Conservation (phyloP, 2,113 vertebrate species). For the Eudyptes chrysolophus region DNA sequence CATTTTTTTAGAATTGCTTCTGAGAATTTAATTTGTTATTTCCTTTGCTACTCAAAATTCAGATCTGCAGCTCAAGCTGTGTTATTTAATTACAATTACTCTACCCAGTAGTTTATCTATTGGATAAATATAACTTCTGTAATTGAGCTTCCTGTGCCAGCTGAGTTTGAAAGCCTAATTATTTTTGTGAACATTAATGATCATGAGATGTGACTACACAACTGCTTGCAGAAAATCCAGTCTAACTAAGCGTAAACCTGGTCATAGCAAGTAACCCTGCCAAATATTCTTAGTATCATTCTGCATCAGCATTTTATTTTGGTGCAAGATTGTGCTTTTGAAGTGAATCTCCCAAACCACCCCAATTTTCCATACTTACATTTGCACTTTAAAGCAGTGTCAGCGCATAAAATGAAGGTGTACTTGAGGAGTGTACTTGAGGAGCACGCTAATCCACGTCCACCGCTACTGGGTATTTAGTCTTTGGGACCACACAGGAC, state of each 20-base stretch:
- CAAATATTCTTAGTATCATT: background rate
- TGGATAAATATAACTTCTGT: background rate
- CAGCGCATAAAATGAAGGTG: background rate
- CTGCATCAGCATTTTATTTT: background rate
- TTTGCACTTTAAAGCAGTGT: background rate
- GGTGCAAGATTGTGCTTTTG: background rate
- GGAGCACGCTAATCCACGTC: background rate
- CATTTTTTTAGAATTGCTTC: background rate
- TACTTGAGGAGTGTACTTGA: background rate
- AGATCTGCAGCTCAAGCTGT: background rate
- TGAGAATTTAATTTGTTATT: background rate
- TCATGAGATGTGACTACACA: background rate
- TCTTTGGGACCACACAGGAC: background rate
- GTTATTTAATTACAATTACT: background rate
- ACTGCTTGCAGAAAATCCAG: background rate
- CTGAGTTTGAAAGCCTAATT: background rate
- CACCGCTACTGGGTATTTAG: background rate
- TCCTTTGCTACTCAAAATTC: background rate
- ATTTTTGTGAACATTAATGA: background rate
- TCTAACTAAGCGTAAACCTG: background rate
- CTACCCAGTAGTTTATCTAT: background rate
- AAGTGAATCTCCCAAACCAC: background rate
- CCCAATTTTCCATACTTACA: background rate
- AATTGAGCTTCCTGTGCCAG: background rate
- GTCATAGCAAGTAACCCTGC: background rate